phyloP scores from a whole-genome alignment of 1,140 invertebrate species.

The Tetragnatha versicolor region DNA sequence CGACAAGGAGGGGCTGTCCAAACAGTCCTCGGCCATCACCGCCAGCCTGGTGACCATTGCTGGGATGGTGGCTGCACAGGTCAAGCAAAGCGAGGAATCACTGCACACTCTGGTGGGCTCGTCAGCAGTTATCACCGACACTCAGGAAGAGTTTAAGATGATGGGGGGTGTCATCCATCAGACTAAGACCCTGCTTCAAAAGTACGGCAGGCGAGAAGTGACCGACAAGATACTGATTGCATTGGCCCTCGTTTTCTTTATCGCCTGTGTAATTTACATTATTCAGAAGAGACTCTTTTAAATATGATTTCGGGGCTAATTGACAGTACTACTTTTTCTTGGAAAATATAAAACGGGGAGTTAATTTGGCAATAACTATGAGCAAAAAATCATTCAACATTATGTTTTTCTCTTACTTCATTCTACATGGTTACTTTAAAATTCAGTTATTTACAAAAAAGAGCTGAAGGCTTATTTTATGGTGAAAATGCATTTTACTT shows the following conservation, averaged over 20 bases:
- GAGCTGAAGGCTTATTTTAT: too few species aligned
- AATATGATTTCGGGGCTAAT: too few species aligned
- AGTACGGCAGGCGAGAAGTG: conserved; percentile 91
- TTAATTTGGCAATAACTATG: too few species aligned
- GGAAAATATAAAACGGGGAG: too few species aligned
- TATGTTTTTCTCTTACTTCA: too few species aligned
- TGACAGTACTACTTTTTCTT: too few species aligned
- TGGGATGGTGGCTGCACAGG: conserved; percentile 78
- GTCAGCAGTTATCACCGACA: conserved; percentile 69
- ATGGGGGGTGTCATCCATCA: conserved; percentile 86
- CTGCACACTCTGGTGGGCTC: conserved; percentile 75
- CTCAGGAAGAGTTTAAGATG: conserved; percentile 82
- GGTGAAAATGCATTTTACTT: too few species aligned
- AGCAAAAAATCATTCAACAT: too few species aligned
- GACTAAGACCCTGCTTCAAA: conserved; percentile 88
- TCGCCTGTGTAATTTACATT: conserved; percentile 89
- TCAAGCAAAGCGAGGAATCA: conserved; percentile 83
- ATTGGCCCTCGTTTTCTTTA: conserved; percentile 90
- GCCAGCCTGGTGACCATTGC: conserved; percentile 85
- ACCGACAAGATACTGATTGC: conserved; percentile 93
- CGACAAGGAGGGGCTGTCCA: conserved; percentile 57
- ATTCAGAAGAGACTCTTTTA: conserved; percentile 87
- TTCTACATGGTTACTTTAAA: too few species aligned
- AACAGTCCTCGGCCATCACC: conserved; percentile 71
- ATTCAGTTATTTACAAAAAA: too few species aligned